These are phyloP conservation scores for Charina bottae DNA, from an alignment of 2,113 vertebrate genomes.

Conservation along the genomic window DNA sequence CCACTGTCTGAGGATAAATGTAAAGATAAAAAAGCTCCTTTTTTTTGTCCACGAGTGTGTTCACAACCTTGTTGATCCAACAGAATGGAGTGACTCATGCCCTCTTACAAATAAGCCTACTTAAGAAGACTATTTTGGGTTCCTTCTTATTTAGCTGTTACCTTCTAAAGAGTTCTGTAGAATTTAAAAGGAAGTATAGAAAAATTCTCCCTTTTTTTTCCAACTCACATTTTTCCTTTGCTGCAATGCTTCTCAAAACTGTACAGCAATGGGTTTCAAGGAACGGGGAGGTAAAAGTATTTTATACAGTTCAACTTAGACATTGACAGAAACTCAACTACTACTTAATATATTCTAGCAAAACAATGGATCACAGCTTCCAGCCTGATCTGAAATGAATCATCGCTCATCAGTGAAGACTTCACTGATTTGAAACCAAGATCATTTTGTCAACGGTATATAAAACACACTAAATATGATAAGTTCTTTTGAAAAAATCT, in stretches of 20 bases:
- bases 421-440: no score
- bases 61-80: background rate
- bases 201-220: background rate
- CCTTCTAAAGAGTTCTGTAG: background rate
- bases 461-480: no score
- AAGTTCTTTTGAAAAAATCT: no score
- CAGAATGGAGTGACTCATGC: conserved; percentile 2
- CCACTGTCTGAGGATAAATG: background rate
- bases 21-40: background rate
- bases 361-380: background rate
- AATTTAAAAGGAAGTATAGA: background rate
- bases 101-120: background rate
- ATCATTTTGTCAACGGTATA: no score
- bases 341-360: background rate
- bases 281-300: background rate
- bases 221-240: background rate
- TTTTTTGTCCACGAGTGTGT: background rate
- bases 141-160: background rate
- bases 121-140: background rate
- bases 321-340: background rate
- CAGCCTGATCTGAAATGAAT: background rate
- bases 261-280: background rate
- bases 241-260: background rate
- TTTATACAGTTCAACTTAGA: background rate
- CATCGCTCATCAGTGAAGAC: no score